Evolutionary conservation across 2,113 vertebrate species (phyloP).

Genomic region (Merops nubicus): DNA sequence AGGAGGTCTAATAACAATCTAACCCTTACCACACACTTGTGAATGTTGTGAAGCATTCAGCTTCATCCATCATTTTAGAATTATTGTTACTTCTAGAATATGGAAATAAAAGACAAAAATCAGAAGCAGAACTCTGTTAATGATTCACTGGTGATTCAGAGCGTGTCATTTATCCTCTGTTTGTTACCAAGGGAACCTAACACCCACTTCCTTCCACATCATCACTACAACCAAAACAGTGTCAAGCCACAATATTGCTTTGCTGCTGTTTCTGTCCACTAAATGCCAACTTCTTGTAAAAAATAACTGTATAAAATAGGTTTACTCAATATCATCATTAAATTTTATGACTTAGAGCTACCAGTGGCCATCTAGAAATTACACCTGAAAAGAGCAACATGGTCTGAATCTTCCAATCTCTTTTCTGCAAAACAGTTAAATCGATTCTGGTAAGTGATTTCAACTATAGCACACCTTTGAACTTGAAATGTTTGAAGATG

Average conservation of each 20-base stretch:
- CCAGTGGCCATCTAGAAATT: background rate
- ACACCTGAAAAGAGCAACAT: background rate
- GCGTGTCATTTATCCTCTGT: slow-evolving; percentile 52
- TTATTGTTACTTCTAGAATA: background rate
- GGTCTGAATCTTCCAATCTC: background rate
- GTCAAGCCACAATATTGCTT: slow-evolving; percentile 63
- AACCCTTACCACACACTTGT: background rate
- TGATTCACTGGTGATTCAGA: slow-evolving; percentile 77
- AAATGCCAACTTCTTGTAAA: background rate
- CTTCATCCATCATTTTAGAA: background rate
- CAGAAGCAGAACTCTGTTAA: slow-evolving; percentile 64
- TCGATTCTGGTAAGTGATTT: background rate
- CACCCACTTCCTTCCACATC: slow-evolving; percentile 75
- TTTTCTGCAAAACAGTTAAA: background rate
- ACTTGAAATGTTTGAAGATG: background rate
- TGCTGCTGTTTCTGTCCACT: background rate
- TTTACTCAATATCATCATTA: background rate
- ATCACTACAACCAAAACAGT: slow-evolving; percentile 51
- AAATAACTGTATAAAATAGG: background rate
- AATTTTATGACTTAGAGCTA: background rate
- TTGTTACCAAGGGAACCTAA: slow-evolving; percentile 72
- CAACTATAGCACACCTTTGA: background rate
- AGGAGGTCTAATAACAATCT: background rate
- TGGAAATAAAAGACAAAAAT: slow-evolving; percentile 54
- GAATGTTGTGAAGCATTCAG: background rate